Evolutionary conservation across 2,797 vertebrate genomes (phyloP).

Genomic region (Anableps anableps): DNA sequence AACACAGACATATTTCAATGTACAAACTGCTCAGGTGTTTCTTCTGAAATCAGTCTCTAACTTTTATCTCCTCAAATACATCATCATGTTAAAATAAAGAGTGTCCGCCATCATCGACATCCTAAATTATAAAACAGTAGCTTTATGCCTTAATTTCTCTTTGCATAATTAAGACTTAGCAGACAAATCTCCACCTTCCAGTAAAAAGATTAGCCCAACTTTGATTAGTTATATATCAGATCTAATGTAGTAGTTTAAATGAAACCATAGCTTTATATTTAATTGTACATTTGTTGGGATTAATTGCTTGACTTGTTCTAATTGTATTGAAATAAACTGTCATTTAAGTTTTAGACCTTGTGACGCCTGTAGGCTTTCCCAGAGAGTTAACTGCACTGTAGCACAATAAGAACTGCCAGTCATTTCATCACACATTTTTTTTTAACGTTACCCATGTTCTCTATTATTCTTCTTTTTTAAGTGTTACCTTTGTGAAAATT

Average conservation of each 20-base stretch:
- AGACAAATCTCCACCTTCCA: neutral
- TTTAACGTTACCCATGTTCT: neutral
- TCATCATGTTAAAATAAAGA: neutral
- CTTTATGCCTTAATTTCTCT: conserved; percentile 6
- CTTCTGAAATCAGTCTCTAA: conserved; percentile 13
- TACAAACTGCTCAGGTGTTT: conserved; percentile 10
- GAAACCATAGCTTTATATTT: neutral
- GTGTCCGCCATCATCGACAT: conserved; percentile 3
- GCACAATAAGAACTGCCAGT: conserved; percentile 4
- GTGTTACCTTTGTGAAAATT: conserved; percentile 16
- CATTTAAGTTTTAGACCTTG: conserved; percentile 26
- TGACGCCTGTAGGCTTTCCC: conserved; percentile 27
- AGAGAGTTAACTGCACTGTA: conserved; percentile 13
- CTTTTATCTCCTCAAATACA: conserved; percentile 15
- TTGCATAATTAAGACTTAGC: neutral
- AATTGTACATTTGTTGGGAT: conserved; percentile 18
- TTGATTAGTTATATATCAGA: conserved; percentile 22
- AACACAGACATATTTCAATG: neutral
- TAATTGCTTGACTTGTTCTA: conserved; percentile 20
- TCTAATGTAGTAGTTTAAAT: conserved; percentile 12
- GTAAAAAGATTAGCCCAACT: conserved; percentile 17
- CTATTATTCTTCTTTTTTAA: neutral
- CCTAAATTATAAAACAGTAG: conserved; percentile 12
- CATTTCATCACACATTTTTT: neutral
- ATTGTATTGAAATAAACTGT: conserved; percentile 37